Evolutionary conservation across 2,888 invertebrate genomes (phyloP).

Genomic region (Ferdinandea cuprea): DNA sequence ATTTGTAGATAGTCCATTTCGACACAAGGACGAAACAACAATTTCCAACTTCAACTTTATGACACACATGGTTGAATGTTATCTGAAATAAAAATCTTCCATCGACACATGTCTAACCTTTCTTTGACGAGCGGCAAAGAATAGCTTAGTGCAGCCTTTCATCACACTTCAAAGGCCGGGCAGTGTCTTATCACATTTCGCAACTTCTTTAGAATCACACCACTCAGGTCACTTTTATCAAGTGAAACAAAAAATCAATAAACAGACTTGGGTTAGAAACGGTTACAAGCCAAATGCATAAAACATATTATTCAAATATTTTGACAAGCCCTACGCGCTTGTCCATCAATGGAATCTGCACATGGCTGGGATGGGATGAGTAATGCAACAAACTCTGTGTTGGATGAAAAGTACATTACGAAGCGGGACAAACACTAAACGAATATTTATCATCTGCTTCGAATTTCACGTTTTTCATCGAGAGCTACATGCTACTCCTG

Average conservation of each 20-base stretch:
- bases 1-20: constrained; percentile 33
- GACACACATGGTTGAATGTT: constrained; percentile 37
- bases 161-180: constrained; percentile 24
- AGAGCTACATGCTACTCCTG: not conserved
- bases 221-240: constrained; percentile 42
- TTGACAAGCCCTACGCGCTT: constrained; percentile 25
- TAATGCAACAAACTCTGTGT: not conserved
- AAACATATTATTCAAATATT: constrained; percentile 35
- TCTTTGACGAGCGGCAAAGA: not conserved
- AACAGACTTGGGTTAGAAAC: constrained; percentile 25
- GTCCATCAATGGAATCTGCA: constrained; percentile 54
- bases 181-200: constrained; percentile 22
- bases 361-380: constrained; percentile 1
- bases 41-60: not conserved
- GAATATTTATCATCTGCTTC: constrained; percentile 55
- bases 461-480: constrained; percentile 35
- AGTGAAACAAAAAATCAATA: constrained; percentile 60
- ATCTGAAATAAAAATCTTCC: constrained; percentile 35
- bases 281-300: not conserved
- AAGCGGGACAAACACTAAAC: constrained; percentile 26
- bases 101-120: constrained; percentile 33
- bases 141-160: too few species aligned
- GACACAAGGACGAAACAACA: constrained; percentile 25
- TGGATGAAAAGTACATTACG: constrained; percentile 25
- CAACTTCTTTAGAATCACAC: constrained; percentile 17